A percentile compares a stretch with the other conserved stretches of the same genome.
phyloP scores from a whole-genome alignment of 2,113 vertebrate genomes.

The Aldabrachelys gigantea region DNA sequence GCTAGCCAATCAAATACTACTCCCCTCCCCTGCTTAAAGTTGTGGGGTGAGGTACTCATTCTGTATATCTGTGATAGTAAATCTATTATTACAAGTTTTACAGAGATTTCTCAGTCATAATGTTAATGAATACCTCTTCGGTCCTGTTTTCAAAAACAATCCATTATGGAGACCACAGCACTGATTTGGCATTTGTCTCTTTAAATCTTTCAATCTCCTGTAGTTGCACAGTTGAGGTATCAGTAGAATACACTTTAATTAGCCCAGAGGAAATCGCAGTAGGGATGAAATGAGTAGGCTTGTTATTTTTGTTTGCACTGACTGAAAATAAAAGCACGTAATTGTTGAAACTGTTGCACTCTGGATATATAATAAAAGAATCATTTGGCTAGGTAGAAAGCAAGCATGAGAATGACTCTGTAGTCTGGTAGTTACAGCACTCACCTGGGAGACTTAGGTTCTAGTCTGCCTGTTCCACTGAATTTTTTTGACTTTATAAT shows the following conservation, averaged over 20 bases:
- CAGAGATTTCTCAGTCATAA: neutral
- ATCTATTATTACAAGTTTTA: constrained; percentile 10
- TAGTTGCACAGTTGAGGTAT: constrained; percentile 23
- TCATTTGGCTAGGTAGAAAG: neutral
- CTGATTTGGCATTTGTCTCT: neutral
- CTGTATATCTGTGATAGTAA: constrained; percentile 48
- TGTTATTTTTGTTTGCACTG: constrained; percentile 69
- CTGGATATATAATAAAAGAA: neutral
- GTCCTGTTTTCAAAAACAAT: neutral
- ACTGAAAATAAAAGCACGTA: constrained; percentile 68
- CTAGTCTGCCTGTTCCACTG: neutral
- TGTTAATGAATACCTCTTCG: neutral
- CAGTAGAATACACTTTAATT: constrained; percentile 72
- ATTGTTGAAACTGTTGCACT: constrained; percentile 23
- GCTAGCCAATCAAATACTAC: no score
- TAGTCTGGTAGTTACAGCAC: neutral
- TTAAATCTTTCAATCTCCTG: constrained; percentile 54
- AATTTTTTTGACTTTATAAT: neutral
- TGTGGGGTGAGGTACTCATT: neutral
- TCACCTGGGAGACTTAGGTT: neutral
- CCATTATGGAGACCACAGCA: neutral
- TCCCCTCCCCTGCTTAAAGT: no score
- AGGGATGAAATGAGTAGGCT: constrained; percentile 68
- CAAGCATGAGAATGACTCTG: neutral
- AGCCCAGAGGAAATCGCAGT: constrained; percentile 74